Percentiles rank a stretch among this genome's conserved stretches.
These are phyloP conservation scores for Drosophila kohkoa DNA, from an alignment of 1,140 invertebrate genomes.

Conservation along the genomic window DNA sequence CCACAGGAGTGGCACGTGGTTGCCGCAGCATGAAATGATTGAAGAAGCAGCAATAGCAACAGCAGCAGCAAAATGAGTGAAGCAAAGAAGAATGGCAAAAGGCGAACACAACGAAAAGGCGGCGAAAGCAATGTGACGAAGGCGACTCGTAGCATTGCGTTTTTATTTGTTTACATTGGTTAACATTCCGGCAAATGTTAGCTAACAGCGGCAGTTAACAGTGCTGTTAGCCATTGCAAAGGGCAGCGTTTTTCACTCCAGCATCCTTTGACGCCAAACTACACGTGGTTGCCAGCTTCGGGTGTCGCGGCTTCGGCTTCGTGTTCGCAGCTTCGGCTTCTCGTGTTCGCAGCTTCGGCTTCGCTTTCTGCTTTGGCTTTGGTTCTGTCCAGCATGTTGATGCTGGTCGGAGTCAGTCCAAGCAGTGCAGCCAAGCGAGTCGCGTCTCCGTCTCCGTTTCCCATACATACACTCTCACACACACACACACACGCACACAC, in stretches of 20 bases:
- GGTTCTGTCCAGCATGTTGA: conserved; percentile 6
- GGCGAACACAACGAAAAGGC: neutral
- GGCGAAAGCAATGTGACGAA: neutral
- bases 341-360: neutral
- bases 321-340: neutral
- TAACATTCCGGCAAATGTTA: conserved; percentile 59
- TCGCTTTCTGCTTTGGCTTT: neutral
- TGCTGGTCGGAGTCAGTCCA: conserved; percentile 29
- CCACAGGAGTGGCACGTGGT: conserved; percentile 33
- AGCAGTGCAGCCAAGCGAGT: conserved; percentile 47
- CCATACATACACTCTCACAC: neutral
- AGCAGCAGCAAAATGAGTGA: neutral
- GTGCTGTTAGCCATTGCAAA: conserved; percentile 20
- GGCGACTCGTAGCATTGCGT: conserved; percentile 17
- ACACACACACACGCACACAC: neutral
- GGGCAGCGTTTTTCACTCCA: neutral
- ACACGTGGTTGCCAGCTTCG: conserved; percentile 12
- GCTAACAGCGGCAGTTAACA: conserved; percentile 42
- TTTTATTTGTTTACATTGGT: conserved; percentile 66
- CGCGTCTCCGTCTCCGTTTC: conserved; percentile 25
- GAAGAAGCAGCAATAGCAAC: conserved; percentile 9
- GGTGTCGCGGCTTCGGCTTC: neutral
- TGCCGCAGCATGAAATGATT: conserved; percentile 35
- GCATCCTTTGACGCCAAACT: neutral
- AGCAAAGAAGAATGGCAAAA: neutral